Base-by-base conservation (phyloP, 2,888 invertebrate genomes). In the Epinotia brunnichana region DNA sequence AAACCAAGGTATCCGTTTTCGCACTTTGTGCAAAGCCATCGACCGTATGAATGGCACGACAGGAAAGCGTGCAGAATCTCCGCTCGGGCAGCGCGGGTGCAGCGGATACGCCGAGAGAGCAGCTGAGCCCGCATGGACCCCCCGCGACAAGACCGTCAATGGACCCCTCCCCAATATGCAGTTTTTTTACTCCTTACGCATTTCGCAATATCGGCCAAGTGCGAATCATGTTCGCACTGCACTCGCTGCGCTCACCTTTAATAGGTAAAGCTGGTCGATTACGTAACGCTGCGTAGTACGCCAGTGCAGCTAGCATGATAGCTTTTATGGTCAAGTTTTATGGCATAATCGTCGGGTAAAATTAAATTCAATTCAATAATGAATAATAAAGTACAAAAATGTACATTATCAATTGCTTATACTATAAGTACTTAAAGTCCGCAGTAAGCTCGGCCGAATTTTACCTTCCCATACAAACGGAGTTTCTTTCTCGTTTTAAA, bases 41-140 rank as follows among this genome's bases (percentile, higher is more conserved):
- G 7, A n/a, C n/a, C 7, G 11, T 21, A 41, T 13, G 60, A 39
- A 60, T 41, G 9, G 35, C 41, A 60, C 62, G 24, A 48, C 51
- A 57, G 19, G 29, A n/a, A 15, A 51, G 53, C 19, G n/a, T 56
- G 68, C 44, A 61, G 2, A 61, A 29, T 51, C 29, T 24, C 21
- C 21, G 54, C 24, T 53, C 17, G 19, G 19, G 44, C 35, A 0
- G 35, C 62, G 39, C 21, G 54, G 74, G 72, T 9, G 62, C 29
- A 69, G 82, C 86, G 86, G 85, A 87, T 84, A 85, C 88, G 84
- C 85, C 74, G 79, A 85, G 84, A 82, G 76, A 79, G 88, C 91
- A 91, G 91, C 90, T 91, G 91, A 85, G 86, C 92, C 92, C 92
- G 92, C 92, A 92, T 92, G 77, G 90, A 88, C 91, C 91, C 90